These are phyloP conservation scores for Hydrotaea cyrtoneurina DNA, from an alignment of 2,888 invertebrate genomes.

Conservation along the genomic window DNA sequence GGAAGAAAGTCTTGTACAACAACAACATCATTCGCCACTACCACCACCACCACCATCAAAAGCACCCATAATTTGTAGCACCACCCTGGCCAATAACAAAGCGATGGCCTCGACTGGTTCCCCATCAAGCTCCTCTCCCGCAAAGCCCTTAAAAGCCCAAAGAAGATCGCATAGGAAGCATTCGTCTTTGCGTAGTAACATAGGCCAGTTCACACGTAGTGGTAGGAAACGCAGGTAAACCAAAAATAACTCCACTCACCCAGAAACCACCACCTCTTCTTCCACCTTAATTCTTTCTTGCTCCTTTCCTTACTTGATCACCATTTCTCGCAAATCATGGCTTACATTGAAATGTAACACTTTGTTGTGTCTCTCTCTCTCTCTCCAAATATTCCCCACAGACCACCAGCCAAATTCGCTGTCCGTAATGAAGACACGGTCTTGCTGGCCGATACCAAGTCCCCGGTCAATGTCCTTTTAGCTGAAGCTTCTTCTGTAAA, in stretches of 20 bases:
- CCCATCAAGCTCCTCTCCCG: slow-evolving; percentile 6
- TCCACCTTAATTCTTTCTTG: not conserved
- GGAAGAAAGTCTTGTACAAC: slow-evolving; percentile 50
- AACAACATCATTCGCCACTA: slow-evolving; percentile 37
- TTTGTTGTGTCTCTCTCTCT: slow-evolving; percentile 1
- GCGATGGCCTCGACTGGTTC: not conserved
- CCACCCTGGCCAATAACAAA: not conserved
- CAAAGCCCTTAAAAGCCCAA: slow-evolving; percentile 50
- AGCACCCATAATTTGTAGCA: slow-evolving; percentile 14
- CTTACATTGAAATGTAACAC: not conserved
- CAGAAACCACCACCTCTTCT: not conserved
- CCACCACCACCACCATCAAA: slow-evolving; percentile 31
- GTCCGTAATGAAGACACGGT: slow-evolving; percentile 15
- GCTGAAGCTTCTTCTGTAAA: not conserved
- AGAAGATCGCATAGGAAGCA: slow-evolving; percentile 57
- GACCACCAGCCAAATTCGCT: slow-evolving; percentile 56
- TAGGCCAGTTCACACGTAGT: slow-evolving; percentile 59
- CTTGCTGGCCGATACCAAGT: not conserved
- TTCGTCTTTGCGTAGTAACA: slow-evolving; percentile 28
- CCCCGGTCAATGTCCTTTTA: not conserved
- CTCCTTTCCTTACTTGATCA: not conserved
- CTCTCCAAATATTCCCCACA: slow-evolving; percentile 19
- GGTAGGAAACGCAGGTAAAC: slow-evolving; percentile 64
- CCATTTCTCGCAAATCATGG: slow-evolving; percentile 1
- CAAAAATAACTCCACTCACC: slow-evolving; percentile 19